These are phyloP conservation scores for Leptoclinus maculatus DNA, from an alignment of 2,797 vertebrate species.

Conservation along the genomic window DNA sequence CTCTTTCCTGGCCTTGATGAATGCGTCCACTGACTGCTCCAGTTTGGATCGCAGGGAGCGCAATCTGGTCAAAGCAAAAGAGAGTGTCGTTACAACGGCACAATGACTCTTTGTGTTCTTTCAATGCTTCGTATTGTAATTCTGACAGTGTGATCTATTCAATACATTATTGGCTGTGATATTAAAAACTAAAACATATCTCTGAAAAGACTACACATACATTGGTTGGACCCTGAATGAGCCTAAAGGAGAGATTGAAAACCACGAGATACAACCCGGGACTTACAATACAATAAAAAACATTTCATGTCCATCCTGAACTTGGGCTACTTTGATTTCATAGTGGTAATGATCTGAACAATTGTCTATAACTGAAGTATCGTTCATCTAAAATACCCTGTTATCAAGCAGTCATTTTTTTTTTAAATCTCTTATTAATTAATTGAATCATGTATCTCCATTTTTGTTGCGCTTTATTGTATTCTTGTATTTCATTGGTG, in stretches of 20 bases:
- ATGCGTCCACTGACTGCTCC: conserved; percentile 76
- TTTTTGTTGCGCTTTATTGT: neutral
- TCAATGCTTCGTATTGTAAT: conserved; percentile 4
- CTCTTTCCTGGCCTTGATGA: conserved; percentile 82
- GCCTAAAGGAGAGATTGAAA: neutral
- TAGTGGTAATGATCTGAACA: neutral
- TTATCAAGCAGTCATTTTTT: neutral
- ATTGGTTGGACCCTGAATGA: neutral
- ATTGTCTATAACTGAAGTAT: neutral
- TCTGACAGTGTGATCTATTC: neutral
- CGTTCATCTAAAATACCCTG: neutral
- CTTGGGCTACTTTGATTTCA: neutral
- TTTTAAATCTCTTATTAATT: neutral
- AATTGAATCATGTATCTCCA: neutral
- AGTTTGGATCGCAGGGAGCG: conserved; percentile 79
- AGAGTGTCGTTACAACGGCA: neutral
- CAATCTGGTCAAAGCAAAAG: conserved; percentile 75
- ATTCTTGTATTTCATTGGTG: conserved; percentile 4
- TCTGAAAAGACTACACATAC: neutral
- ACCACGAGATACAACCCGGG: neutral
- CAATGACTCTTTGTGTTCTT: neutral
- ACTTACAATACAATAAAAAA: neutral
- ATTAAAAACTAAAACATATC: neutral
- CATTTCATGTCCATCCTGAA: neutral
- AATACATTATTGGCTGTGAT: neutral